A percentile compares a stretch with the other conserved stretches of the same genome.
phyloP scores from a whole-genome alignment of 2,797 vertebrate genomes.

The Typhlichthys subterraneus region DNA sequence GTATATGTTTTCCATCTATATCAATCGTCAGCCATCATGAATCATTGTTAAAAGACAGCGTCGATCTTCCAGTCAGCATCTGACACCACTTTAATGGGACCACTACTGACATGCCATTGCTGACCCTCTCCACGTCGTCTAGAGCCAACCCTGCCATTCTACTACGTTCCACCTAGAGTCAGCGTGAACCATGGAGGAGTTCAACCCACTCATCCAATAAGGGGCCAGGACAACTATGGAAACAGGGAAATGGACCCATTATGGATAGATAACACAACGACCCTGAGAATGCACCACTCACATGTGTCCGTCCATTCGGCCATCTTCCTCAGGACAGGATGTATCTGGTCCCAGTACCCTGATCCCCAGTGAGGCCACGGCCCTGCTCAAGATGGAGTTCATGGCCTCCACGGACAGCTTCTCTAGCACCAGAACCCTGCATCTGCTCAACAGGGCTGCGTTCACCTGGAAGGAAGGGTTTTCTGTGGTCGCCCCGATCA shows the following conservation, averaged over 20 bases:
- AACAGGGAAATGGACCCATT: constrained; percentile 1
- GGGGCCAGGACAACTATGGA: constrained; percentile 9
- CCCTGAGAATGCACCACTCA: constrained; percentile 71
- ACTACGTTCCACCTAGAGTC: constrained; percentile 14
- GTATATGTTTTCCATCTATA: neutral
- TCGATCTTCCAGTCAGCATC: constrained; percentile 27
- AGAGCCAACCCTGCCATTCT: constrained; percentile 21
- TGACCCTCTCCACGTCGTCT: constrained; percentile 29
- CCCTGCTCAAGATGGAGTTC: constrained; percentile 87
- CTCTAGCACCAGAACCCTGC: constrained; percentile 92
- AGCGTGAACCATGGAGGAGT: constrained; percentile 12
- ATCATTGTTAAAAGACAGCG: constrained; percentile 20
- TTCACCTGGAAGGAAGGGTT: constrained; percentile 99
- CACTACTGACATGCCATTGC: constrained; percentile 20
- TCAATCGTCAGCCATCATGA: constrained; percentile 24
- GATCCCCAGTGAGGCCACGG: constrained; percentile 83
- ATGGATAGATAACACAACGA: constrained; percentile 3
- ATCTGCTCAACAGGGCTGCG: constrained; percentile 90
- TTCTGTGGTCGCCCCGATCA: constrained; percentile 96
- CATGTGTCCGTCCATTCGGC: constrained; percentile 72
- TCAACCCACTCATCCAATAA: constrained; percentile 25
- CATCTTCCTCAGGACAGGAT: constrained; percentile 54
- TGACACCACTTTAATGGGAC: constrained; percentile 13
- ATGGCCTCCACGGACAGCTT: constrained; percentile 90
- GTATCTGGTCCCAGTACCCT: constrained; percentile 67